A percentile compares a stretch with the other conserved stretches of the same genome.
These are phyloP conservation scores for Ganaspis brasiliensis DNA, from an alignment of 2,888 invertebrate genomes.

Conservation along the genomic window DNA sequence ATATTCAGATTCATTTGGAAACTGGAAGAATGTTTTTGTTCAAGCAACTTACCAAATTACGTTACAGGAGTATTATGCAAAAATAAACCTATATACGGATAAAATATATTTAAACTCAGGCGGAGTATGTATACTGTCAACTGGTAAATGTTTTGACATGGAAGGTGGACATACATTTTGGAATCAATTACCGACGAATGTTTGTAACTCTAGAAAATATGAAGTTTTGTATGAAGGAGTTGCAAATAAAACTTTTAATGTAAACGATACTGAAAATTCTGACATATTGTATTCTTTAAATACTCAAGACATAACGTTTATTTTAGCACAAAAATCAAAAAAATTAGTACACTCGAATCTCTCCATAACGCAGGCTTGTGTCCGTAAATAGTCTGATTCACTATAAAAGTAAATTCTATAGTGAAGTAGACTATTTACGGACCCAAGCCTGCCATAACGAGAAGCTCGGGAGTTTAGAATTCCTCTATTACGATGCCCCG, in stretches of 20 bases:
- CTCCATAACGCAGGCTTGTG: no score
- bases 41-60: not conserved
- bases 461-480: no score
- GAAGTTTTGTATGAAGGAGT: conserved; percentile 52
- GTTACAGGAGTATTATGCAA: not conserved
- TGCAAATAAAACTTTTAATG: conserved; percentile 17
- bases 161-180: not conserved
- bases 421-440: no score
- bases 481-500: no score
- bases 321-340: conserved; percentile 46
- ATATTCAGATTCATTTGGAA: conserved; percentile 7
- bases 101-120: not conserved
- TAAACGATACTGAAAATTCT: not conserved
- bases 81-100: not conserved
- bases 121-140: not conserved
- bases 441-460: no score
- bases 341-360: no score
- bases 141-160: not conserved
- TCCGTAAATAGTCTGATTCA: no score
- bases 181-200: conserved; percentile 26
- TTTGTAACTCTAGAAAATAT: conserved; percentile 51
- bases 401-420: no score
- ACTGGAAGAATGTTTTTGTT: not conserved
- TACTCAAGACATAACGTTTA: conserved; percentile 54
- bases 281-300: conserved; percentile 47